Evolutionary conservation across 2,888 invertebrate genomes (phyloP).

Genomic region (Napeogenes inachia): DNA sequence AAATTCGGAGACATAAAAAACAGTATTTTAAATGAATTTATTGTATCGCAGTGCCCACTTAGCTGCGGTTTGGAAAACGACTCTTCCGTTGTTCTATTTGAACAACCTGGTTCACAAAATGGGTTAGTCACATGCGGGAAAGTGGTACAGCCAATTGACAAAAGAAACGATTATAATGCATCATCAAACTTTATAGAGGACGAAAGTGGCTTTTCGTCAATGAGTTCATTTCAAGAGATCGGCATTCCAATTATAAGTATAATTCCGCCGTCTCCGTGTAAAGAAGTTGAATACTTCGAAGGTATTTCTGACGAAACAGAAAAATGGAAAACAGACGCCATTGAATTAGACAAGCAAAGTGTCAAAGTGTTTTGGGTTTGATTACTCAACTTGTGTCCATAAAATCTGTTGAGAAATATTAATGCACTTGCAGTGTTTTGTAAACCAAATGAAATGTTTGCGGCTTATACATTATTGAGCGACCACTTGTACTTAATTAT

Average conservation of each 20-base stretch:
- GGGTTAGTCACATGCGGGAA: conserved; percentile 34
- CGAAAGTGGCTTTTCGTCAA: conserved; percentile 91
- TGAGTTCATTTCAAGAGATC: conserved; percentile 90
- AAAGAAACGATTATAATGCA: conserved; percentile 53
- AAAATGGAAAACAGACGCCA: conserved; percentile 57
- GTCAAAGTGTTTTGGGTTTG: conserved; percentile 73
- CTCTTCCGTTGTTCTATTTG: conserved; percentile 40
- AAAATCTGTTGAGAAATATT: conserved; percentile 15
- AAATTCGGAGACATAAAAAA: conserved; percentile 44
- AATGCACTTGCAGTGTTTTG: conserved; percentile 10
- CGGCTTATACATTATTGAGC: conserved; percentile 10
- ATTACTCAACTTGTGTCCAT: conserved; percentile 29
- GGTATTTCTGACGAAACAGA: conserved; percentile 49
- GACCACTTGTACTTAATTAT: conserved; percentile 14
- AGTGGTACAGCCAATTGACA: conserved; percentile 40
- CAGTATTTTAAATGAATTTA: conserved; percentile 41
- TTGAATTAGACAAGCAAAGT: conserved; percentile 60
- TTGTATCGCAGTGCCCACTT: conserved; percentile 43
- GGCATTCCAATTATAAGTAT: conserved; percentile 81
- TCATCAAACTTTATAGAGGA: conserved; percentile 79
- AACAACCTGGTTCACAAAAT: conserved; percentile 35
- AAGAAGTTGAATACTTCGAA: conserved; percentile 59
- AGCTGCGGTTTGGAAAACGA: conserved; percentile 49
- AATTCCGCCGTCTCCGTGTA: conserved; percentile 68
- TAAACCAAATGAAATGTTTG: conserved; percentile 9